Evolutionary conservation across 2,888 invertebrate species (phyloP).

Genomic region (Synergus itoensis): DNA sequence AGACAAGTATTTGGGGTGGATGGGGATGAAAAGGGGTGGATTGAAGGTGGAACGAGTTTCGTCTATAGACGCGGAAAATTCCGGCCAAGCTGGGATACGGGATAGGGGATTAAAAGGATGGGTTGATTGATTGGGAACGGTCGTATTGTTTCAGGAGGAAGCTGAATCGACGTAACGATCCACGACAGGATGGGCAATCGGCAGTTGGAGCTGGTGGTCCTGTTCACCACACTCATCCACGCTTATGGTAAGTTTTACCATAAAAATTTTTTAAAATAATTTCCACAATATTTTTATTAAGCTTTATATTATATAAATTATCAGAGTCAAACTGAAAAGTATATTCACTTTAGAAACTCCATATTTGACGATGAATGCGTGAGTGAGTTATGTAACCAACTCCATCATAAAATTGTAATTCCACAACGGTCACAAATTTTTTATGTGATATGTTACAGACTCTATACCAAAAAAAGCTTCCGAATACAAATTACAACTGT

Average conservation of each 20-base stretch:
- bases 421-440: background rate
- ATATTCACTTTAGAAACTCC: too few relatives aligned
- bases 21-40: slow-evolving; percentile 62
- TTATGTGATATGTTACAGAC: background rate
- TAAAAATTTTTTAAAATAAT: background rate
- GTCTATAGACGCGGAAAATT: slow-evolving; percentile 57
- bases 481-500: background rate
- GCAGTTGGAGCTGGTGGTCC: slow-evolving; percentile 74
- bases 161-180: slow-evolving; percentile 78
- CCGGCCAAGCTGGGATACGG: slow-evolving; percentile 55
- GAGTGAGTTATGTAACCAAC: background rate
- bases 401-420: background rate
- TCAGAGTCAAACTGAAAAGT: too few relatives aligned
- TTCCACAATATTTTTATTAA: too few relatives aligned
- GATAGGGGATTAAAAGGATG: slow-evolving; percentile 68
- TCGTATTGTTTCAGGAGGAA: slow-evolving; percentile 77
- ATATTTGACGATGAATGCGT: too few relatives aligned
- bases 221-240: slow-evolving; percentile 75
- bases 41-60: slow-evolving; percentile 60
- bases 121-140: slow-evolving; percentile 76
- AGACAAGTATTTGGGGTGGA: slow-evolving; percentile 50
- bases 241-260: slow-evolving; percentile 68
- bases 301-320: too few relatives aligned
- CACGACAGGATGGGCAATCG: slow-evolving; percentile 76
- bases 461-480: background rate